Evolutionary conservation across 2,888 invertebrate species (phyloP).

Genomic region (Pristionchus mayeri): DNA sequence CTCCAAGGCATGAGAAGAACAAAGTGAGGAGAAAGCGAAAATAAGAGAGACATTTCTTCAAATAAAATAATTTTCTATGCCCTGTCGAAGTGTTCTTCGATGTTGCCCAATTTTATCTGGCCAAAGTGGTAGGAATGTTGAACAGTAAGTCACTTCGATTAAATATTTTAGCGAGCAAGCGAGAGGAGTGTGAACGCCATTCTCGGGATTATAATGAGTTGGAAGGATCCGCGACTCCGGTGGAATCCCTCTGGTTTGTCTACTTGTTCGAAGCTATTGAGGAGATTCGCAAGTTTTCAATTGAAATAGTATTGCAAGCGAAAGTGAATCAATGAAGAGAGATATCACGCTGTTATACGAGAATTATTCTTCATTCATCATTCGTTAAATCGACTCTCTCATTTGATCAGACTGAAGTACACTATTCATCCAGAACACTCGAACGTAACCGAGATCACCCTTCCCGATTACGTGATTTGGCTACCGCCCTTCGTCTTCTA

Average conservation of each 20-base stretch:
- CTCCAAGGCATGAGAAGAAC: no score
- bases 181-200: neutral
- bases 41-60: no score
- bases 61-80: neutral
- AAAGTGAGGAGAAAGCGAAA: no score
- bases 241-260: neutral
- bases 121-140: neutral
- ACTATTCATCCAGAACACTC: neutral
- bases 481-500: neutral
- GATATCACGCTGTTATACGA: no score
- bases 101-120: neutral
- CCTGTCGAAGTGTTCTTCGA: neutral
- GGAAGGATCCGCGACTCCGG: neutral
- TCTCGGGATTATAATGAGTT: neutral
- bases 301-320: no score
- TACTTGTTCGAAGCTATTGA: no score
- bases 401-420: no score
- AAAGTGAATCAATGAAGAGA: no score
- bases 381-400: no score
- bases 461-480: slow-evolving; percentile 1
- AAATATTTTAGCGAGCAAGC: neutral
- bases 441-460: neutral
- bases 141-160: neutral
- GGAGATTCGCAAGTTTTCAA: no score
- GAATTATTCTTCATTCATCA: no score